Conservation (phyloP, 2,888 invertebrate species). For the Teleogryllus oceanicus region DNA sequence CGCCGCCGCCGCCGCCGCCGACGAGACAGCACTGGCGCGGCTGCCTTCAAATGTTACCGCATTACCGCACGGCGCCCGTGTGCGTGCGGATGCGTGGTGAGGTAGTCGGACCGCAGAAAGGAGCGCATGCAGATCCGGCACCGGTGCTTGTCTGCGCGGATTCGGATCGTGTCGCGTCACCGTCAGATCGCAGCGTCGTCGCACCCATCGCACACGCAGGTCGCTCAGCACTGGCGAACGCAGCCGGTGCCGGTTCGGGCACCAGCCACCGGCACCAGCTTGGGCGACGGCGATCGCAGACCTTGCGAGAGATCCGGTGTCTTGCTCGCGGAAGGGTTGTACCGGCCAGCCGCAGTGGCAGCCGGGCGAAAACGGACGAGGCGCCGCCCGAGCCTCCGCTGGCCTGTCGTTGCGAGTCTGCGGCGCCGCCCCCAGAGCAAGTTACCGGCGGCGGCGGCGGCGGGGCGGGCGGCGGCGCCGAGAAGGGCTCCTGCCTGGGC, state of each 20-base stretch:
- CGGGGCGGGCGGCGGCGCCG: constrained; percentile 46
- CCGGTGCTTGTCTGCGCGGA: constrained; percentile 98
- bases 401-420: constrained; percentile 44
- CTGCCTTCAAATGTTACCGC: constrained; percentile 71
- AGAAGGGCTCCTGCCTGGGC: constrained; percentile 66
- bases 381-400: constrained; percentile 42
- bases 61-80: constrained; percentile 89
- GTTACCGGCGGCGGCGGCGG: constrained; percentile 42
- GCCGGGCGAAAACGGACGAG: constrained; percentile 44
- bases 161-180: constrained; percentile 98
- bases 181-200: constrained; percentile 95
- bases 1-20: constrained; percentile 32
- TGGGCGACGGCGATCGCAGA: constrained; percentile 83
- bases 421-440: constrained; percentile 45
- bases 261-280: constrained; percentile 89
- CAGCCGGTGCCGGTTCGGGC: constrained; percentile 96
- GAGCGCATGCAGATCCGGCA: constrained; percentile 98
- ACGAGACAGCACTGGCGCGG: constrained; percentile 40
- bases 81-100: constrained; percentile 98
- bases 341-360: constrained; percentile 78
- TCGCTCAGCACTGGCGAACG: constrained; percentile 94
- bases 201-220: constrained; percentile 98
- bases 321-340: constrained; percentile 94
- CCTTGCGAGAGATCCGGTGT: constrained; percentile 84
- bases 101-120: constrained; percentile 94